Evolutionary conservation across 2,113 vertebrate genomes (phyloP), one percentile per base, ranked within the genome.

Genomic region (Paralichthys olivaceus): DNA sequence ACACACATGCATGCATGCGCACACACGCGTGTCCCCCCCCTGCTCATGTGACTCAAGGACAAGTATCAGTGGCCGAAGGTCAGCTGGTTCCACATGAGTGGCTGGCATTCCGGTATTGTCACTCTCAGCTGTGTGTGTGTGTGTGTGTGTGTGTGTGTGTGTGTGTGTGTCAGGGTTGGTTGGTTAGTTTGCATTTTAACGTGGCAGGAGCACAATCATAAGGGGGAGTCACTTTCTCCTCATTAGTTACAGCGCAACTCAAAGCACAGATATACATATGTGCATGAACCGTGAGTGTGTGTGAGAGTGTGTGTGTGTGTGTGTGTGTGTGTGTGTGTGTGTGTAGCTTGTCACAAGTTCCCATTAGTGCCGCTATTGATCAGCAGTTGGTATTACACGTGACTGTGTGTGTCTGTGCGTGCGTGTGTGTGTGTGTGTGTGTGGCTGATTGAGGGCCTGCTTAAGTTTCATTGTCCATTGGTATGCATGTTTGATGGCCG

Each of bases 31-130:
- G 34, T 15, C 9, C 7, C 49, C 5, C 47, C 49, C 5, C 47
- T 69, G 17, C 59, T 79, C 84, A 86, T 85, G 72, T 86, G 87
- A 85, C 88, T 86, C 87, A 93, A 95, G 91, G 91, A 93, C 91
- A 84, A 90, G 57, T 83, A 71, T 77, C 83, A 74, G 68, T 55
- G 71, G 72, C 66, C 40, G 69, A 91, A 91, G 90, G 93, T 92
- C 86, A 81, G 88, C 90, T 79, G 81, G 91, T 93, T 93, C 90
- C 85, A 90, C 89, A 83, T 68, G 83, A 92, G 76, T 4, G 32
- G 79, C 81, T 49, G 14, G 58, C 88, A 87, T 90, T 89, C 87
- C 84, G 60, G 71, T n/a, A 65, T 77, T 85, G 75, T 85, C 75
- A 74, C 75, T 79, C 59, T 37, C 20, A 62, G 60, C 60, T 75